Percentiles rank a stretch among this genome's conserved stretches.
Conservation (phyloP, 2,797 vertebrate species). For the Ceyx erithaca region DNA sequence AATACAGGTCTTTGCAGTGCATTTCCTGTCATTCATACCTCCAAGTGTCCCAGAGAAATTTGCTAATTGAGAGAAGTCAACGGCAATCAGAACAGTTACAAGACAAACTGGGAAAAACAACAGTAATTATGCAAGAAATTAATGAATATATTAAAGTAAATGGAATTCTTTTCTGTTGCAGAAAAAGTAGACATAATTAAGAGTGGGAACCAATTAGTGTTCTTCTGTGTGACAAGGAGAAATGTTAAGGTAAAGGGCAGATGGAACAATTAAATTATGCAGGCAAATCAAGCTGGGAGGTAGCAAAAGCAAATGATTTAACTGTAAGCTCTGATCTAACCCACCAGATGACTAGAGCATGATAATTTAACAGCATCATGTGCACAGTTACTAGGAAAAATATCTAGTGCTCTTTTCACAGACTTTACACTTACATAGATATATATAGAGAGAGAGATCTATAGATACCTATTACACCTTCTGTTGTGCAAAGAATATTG, state of each 20-base stretch:
- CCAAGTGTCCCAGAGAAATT: background rate
- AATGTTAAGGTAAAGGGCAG: constrained; percentile 31
- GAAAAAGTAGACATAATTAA: constrained; percentile 40
- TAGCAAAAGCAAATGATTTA: background rate
- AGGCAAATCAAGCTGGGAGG: constrained; percentile 29
- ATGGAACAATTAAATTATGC: constrained; percentile 26
- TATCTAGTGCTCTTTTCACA: background rate
- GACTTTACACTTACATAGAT: background rate
- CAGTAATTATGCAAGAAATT: background rate
- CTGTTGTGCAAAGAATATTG: background rate
- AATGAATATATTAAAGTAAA: constrained; percentile 16
- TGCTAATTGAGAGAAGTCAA: background rate
- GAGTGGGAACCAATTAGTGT: background rate
- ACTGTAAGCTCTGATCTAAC: background rate
- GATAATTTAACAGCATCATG: background rate
- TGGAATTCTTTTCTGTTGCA: background rate
- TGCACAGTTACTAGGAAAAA: background rate
- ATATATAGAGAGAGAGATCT: background rate
- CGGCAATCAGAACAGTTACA: background rate
- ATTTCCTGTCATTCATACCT: background rate
- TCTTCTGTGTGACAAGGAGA: constrained; percentile 22
- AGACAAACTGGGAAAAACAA: background rate
- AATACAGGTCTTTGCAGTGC: background rate
- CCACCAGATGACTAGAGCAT: background rate
- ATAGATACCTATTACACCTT: background rate